A percentile compares a stretch with the other conserved stretches of the same genome.
Conservation (phyloP, 1,140 invertebrate species). For the Leptinotarsa lineolata region DNA sequence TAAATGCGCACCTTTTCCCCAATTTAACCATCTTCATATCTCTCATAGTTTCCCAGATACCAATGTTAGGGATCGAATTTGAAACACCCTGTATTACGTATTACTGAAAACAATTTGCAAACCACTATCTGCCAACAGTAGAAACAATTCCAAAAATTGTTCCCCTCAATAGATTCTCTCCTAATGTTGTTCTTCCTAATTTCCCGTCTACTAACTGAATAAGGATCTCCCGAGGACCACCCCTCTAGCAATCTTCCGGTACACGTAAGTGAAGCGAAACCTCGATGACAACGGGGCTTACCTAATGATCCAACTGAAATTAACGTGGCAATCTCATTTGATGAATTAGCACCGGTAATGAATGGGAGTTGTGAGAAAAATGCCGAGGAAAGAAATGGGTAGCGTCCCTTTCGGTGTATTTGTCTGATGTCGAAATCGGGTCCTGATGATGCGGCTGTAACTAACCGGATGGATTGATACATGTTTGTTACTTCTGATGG, state of each 20-base stretch:
- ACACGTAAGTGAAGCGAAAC: constrained; percentile 21
- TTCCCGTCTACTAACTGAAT: constrained; percentile 13
- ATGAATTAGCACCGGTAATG: constrained; percentile 37
- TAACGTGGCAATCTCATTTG: constrained; percentile 42
- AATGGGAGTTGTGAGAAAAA: constrained; percentile 27
- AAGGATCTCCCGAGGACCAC: background rate
- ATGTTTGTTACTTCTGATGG: too few relatives aligned
- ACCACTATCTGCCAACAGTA: background rate
- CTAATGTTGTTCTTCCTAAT: constrained; percentile 27
- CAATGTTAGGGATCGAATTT: too few relatives aligned
- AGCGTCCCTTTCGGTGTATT: background rate
- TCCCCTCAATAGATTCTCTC: constrained; percentile 13
- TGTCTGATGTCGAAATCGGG: too few relatives aligned
- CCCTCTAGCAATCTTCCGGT: constrained; percentile 22
- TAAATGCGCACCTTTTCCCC: too few relatives aligned
- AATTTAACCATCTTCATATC: too few relatives aligned
- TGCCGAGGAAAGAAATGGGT: constrained; percentile 9
- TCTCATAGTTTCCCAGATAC: too few relatives aligned
- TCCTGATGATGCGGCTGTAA: too few relatives aligned
- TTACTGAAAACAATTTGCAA: too few relatives aligned
- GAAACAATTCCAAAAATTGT: constrained; percentile 15
- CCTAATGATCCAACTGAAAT: constrained; percentile 43
- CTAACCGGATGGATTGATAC: too few relatives aligned
- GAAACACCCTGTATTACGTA: too few relatives aligned
- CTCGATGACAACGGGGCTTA: constrained; percentile 42